Evolutionary conservation across 30 jellyfish, hydroid and myxozoan genomes (phyloP), one percentile per base, ranked within the genome.

Genomic region (Catostylus mosaicus): DNA sequence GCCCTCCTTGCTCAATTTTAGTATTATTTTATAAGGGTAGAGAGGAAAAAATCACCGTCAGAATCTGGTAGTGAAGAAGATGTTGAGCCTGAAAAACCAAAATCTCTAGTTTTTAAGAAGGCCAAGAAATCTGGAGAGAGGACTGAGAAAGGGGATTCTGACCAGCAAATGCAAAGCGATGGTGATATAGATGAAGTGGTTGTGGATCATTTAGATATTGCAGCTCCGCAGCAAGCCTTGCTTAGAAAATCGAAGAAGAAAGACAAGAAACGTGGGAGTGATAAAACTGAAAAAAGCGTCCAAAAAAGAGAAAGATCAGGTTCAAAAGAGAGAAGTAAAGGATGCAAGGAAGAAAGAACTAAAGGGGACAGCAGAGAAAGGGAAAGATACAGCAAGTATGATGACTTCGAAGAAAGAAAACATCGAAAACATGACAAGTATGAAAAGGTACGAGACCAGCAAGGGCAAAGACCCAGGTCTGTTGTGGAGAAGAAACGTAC

Each of bases 121-220:
- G 29, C 48, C 35, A 38, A n/a, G 50, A 37, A 33, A 34, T 11
- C 66, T 12, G 75, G 43, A 20, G 69, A 26, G 16, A 34, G 12
- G 24, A 67, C 2, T 31, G 82, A 24, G 16, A 62, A 43, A 26
- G 1, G 30, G 10, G 71, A 33, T 4, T 24, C 69, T 35, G 68
- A 24, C 10, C 54, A 68, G 31, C 54, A 65, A 36, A 67, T 64
- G 45, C 33, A 48, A 30, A 48, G 91, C 29, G 91, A 68, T 52
- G 61, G 34, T 0, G 91, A 81, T 19, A 52, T 63, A 24, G 97
- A 90, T 18, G 87, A 75, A 61, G 89, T 29, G 9, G 84, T 85
- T 29, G 88, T 90, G n/a, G 97, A 90, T 70, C 97, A 90, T 69
- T 61, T 90, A 34, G 97, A 90, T 48, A 90, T 90, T 12, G 82